phyloP scores from a whole-genome alignment of 1,140 invertebrate genomes.

The Camponotus pennsylvanicus region DNA sequence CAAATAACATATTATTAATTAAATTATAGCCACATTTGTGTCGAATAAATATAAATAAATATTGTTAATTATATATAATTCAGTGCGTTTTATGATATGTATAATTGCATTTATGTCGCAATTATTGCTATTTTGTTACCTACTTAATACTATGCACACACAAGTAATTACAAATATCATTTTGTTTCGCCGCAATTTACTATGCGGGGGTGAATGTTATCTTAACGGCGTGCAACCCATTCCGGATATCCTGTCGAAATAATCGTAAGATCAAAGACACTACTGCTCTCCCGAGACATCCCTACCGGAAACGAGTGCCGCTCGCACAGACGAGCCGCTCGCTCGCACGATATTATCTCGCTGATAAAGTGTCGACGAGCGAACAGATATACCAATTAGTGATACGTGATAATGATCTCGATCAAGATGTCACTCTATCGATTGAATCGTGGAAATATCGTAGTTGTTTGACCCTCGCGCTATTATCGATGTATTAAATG shows the following conservation, averaged over 20 bases:
- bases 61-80: neutral
- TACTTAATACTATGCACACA: neutral
- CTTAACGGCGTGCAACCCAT: constrained; percentile 67
- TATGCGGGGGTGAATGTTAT: constrained; percentile 69
- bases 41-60: constrained; percentile 7
- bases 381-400: constrained; percentile 68
- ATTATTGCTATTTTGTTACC: neutral
- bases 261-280: constrained; percentile 77
- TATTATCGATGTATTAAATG: constrained; percentile 33
- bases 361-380: constrained; percentile 71
- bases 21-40: neutral
- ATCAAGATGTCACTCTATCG: constrained; percentile 37
- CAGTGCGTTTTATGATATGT: neutral
- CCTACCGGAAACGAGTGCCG: constrained; percentile 72
- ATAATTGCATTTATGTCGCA: constrained; percentile 17
- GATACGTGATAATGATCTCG: constrained; percentile 59
- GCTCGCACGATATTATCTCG: constrained; percentile 72
- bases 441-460: constrained; percentile 57
- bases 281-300: constrained; percentile 36
- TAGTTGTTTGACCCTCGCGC: neutral
- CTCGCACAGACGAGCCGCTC: constrained; percentile 63
- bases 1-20: neutral
- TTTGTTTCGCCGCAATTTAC: constrained; percentile 15
- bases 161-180: constrained; percentile 53
- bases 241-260: constrained; percentile 80